Percentiles rank a stretch among this genome's conserved stretches.
These are phyloP conservation scores for Eurypyga helias DNA, from an alignment of 2,113 vertebrate species.

Conservation along the genomic window DNA sequence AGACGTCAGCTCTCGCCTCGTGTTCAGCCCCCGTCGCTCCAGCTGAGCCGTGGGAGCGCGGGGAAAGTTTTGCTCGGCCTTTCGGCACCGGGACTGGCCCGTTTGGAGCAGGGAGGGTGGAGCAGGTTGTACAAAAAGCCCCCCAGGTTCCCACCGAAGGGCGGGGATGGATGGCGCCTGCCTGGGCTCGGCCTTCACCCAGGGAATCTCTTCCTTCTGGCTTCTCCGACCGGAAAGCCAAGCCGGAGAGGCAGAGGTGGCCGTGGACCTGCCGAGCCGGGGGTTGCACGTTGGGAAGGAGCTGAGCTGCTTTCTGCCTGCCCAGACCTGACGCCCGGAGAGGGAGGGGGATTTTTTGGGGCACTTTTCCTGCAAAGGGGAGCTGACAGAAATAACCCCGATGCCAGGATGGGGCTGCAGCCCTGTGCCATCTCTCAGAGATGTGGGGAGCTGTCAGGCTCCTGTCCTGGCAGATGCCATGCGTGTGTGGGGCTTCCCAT, in stretches of 20 bases:
- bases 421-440: background rate
- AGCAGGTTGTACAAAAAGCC: background rate
- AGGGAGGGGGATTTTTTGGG: fast-evolving
- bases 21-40: background rate
- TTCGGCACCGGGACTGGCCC: background rate
- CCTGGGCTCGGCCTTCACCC: background rate
- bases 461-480: background rate
- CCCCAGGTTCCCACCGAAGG: background rate
- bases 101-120: fast-evolving
- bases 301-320: conserved; percentile 25
- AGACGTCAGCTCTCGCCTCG: background rate
- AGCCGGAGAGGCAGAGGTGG: fast-evolving
- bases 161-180: background rate
- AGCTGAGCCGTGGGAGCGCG: background rate
- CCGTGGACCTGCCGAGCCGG: background rate
- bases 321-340: background rate
- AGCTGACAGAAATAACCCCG: background rate
- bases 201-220: background rate
- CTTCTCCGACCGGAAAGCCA: background rate
- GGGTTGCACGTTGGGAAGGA: background rate
- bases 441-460: fast-evolving
- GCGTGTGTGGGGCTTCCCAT: background rate
- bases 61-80: background rate
- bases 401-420: background rate
- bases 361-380: background rate